Conservation (phyloP, 2,888 invertebrate species). For the Lutraria lutraria region DNA sequence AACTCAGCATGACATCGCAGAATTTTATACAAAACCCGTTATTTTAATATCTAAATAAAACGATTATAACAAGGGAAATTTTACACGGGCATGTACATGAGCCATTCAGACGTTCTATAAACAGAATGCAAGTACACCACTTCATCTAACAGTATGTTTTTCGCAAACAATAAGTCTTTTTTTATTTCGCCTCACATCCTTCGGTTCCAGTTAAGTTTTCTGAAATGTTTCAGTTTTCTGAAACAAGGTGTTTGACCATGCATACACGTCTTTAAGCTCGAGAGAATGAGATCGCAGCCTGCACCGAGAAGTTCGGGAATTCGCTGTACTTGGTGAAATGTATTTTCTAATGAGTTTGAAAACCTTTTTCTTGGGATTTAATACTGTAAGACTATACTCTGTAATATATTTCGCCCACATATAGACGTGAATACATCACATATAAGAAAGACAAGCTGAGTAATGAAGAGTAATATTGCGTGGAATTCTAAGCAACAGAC, state of each 20-base stretch:
- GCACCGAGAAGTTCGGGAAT: neutral
- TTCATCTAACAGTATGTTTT: too few species aligned
- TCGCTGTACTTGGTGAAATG: neutral
- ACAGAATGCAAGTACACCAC: too few species aligned
- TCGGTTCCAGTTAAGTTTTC: too few species aligned
- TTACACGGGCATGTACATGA: too few species aligned
- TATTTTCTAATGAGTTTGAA: neutral
- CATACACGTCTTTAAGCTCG: too few species aligned
- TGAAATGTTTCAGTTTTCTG: too few species aligned
- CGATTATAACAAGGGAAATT: too few species aligned
- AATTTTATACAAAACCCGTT: neutral
- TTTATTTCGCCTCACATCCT: too few species aligned
- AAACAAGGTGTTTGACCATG: too few species aligned
- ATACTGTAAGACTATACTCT: neutral
- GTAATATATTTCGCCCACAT: slow-evolving; percentile 5
- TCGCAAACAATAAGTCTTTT: too few species aligned
- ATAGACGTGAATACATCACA: neutral
- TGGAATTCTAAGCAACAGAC: neutral
- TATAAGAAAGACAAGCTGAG: neutral
- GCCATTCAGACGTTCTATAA: too few species aligned
- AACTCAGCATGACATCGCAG: neutral
- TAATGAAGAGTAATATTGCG: slow-evolving; percentile 3
- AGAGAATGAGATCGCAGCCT: neutral
- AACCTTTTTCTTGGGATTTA: neutral
- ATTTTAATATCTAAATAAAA: too few species aligned